phyloP scores from a whole-genome alignment of 2,797 vertebrate species.

The Chelon labrosus region DNA sequence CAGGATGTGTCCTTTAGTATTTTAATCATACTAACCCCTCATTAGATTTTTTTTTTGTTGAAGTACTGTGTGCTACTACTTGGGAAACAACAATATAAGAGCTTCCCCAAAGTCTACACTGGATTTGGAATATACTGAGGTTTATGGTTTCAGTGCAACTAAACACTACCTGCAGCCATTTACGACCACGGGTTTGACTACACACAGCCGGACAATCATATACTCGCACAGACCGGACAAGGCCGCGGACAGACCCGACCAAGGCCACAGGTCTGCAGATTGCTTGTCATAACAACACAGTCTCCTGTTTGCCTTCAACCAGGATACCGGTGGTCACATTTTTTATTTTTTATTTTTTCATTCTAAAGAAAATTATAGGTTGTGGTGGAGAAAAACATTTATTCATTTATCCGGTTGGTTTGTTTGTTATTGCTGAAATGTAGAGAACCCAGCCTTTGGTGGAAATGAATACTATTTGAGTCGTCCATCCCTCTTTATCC shows the following conservation, averaged over 20 bases:
- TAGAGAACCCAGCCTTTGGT: slow-evolving; percentile 3
- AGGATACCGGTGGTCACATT: slow-evolving; percentile 49
- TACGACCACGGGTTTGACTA: slow-evolving; percentile 26
- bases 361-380: slow-evolving; percentile 29
- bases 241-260: slow-evolving; percentile 53
- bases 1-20: slow-evolving; percentile 40
- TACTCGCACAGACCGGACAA: slow-evolving; percentile 58
- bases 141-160: slow-evolving; percentile 52
- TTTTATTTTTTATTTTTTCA: slow-evolving; percentile 3
- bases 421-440: slow-evolving; percentile 8
- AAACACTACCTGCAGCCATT: slow-evolving; percentile 63
- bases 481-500: too few relatives aligned
- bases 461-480: neutral
- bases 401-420: neutral
- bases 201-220: slow-evolving; percentile 11
- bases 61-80: slow-evolving; percentile 13
- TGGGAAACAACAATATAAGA: slow-evolving; percentile 47
- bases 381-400: slow-evolving; percentile 6
- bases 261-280: slow-evolving; percentile 60
- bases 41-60: slow-evolving; percentile 26
- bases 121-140: slow-evolving; percentile 52
- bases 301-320: slow-evolving; percentile 59
- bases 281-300: slow-evolving; percentile 63
- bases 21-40: slow-evolving; percentile 47
- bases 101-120: slow-evolving; percentile 29